Evolutionary conservation across 2,113 vertebrate genomes (phyloP), one percentile per base, ranked within the genome.

Genomic region (Peromyscus californicus): DNA sequence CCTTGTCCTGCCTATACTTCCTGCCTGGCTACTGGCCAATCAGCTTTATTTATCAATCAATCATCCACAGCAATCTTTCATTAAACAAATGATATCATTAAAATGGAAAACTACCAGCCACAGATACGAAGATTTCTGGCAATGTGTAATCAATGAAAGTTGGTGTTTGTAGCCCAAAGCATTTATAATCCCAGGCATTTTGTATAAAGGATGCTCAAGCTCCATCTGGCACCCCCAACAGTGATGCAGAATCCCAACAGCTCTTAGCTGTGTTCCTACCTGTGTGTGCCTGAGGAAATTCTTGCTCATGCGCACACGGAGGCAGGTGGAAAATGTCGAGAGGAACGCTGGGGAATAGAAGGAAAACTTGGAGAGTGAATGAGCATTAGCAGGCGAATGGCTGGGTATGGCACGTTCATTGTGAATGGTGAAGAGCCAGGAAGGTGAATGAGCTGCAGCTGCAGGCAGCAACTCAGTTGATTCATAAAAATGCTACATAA

Each of bases 401-500:
- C 54, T 11, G 63, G 69, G 19, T 65, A n/a, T 22, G 76, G 42
- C 29, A 63, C 21, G 9, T 12, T 93, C 31, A 36, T 24, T 16
- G 13, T 29, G 61, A 51, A n/a, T 11, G n/a, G 36, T 39, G 16
- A 3, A 72, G 67, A 74, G 21, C 11, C 36, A 63, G 45, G 61
- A 54, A 78, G 45, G 24, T 36, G 31, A 33, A 39, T 36, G 89
- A 57, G 78, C 76, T 65, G 45, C 22, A 89, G 65, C 72, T 89
- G 11, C 19, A 15, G 45, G 42, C 12, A n/a, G 51, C 59, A 75
- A 78, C 54, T 33, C 79, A 70, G 61, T 54, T 59, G 83, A 61
- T 91, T 91, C 57, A 61, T 61, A 75, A 91, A 79, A 91, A 79
- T 31, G 61, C 70, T 39, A 61, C 86, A 80, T 42, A 84, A 89